Evolutionary conservation across 2,113 vertebrate species (phyloP), one percentile per base, ranked within the genome.

Genomic region (Stigmatopora argus): DNA sequence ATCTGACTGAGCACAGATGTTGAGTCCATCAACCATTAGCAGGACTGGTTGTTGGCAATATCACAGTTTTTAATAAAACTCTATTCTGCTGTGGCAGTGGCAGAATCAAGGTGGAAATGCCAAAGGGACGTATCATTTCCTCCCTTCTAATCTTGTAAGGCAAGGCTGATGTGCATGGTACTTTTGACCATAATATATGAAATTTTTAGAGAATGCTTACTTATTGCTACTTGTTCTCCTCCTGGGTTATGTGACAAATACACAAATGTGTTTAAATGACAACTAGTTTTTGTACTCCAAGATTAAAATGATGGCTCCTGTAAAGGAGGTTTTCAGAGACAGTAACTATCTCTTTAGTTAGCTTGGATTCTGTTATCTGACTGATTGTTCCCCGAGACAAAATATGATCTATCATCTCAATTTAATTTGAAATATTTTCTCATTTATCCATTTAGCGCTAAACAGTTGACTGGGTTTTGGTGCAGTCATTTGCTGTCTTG

Each of bases 51-150:
- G 35, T 23, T 73, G 12, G 19, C 45, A 12, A 53, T 57, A 19
- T 12, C 2, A 51, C 14, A 66, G 10, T 57, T 26, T 66, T 41
- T 71, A 12, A 69, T 57, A 45, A 61, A 67, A 74, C 55, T 0
- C 0, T 59, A 13, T 64, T 69, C 58, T 59, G 11, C 55, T 71
- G 67, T 78, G 69, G 64, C 64, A n/a, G 19, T 64, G 56, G 75
- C 79, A 74, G 79, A 78, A 77, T 74, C 63, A 72, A 53, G 64
- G 73, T 86, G 86, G 83, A 89, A 89, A 90, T 86, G 80, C 86
- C 80, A 62, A 19, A 75, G 64, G 69, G 78, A 83, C 83, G 79
- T 80, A 77, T 89, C 83, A 89, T 68, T 86, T 89, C 86, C 88
- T 87, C 64, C 38, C 66, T 31, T 57, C 61, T 71, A 77, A 78